A percentile compares a stretch with the other conserved stretches of the same genome.
Evolutionary conservation across 2,888 invertebrate genomes (phyloP).

Genomic region (Sphinx pinastri): DNA sequence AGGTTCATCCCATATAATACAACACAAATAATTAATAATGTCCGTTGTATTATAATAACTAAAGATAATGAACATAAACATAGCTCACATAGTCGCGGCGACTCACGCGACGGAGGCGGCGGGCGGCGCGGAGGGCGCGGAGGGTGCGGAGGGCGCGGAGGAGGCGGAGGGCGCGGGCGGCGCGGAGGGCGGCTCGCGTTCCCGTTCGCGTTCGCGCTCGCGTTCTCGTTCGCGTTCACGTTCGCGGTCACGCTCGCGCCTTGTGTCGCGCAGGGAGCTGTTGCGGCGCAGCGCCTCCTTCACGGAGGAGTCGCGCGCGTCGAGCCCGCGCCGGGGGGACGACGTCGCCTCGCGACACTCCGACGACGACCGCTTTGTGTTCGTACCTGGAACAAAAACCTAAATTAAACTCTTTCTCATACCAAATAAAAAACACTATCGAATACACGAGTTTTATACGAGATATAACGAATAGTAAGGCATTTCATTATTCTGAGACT

Average conservation of each 20-base stretch:
- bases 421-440: too few species aligned
- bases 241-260: slow-evolving; percentile 57
- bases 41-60: too few species aligned
- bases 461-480: too few species aligned
- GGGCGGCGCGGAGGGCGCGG: slow-evolving; percentile 47
- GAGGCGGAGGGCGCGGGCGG: slow-evolving; percentile 69
- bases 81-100: neutral
- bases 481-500: too few species aligned
- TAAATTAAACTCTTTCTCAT: neutral
- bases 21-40: neutral
- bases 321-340: slow-evolving; percentile 69
- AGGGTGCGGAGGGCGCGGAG: slow-evolving; percentile 35
- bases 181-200: slow-evolving; percentile 41
- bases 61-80: neutral
- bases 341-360: slow-evolving; percentile 74
- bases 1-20: neutral
- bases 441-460: too few species aligned
- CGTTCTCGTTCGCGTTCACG: too few species aligned
- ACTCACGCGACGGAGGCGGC: slow-evolving; percentile 71
- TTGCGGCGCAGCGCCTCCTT: slow-evolving; percentile 72
- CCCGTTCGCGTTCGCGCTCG: too few species aligned
- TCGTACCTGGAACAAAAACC: slow-evolving; percentile 56
- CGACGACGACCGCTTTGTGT: slow-evolving; percentile 79
- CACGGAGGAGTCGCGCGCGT: slow-evolving; percentile 64
- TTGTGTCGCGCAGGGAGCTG: slow-evolving; percentile 70